Percentiles rank a stretch among this genome's conserved stretches.
Evolutionary conservation across 2,113 vertebrate species (phyloP).

Genomic region (Ardeotis arabs): DNA sequence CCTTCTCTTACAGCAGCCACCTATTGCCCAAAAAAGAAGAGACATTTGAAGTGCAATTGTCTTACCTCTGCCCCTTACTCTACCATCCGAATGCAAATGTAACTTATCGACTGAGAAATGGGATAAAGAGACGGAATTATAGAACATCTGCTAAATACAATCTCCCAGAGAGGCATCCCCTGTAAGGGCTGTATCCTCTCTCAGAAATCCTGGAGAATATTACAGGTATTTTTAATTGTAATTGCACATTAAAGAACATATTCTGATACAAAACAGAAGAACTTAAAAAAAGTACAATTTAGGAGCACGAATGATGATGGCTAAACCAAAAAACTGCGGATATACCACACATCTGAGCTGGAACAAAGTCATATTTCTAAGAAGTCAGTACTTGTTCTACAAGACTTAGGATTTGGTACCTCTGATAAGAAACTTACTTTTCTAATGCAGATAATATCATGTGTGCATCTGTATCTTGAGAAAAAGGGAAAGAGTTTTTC

Average conservation of each 20-base stretch:
- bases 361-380: not conserved
- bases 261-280: not conserved
- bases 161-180: fast-evolving
- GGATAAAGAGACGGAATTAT: not conserved
- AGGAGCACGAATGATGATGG: not conserved
- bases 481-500: not conserved
- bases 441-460: not conserved
- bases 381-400: not conserved
- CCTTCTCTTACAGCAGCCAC: constrained; percentile 88
- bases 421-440: not conserved
- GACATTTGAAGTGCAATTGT: not conserved
- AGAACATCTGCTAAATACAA: not conserved
- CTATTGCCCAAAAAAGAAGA: constrained; percentile 45
- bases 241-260: not conserved
- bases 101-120: not conserved
- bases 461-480: not conserved
- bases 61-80: not conserved
- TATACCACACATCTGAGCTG: not conserved
- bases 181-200: not conserved
- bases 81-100: not conserved
- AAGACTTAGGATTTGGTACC: not conserved
- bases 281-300: not conserved
- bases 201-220: not conserved
- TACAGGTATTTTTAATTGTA: not conserved
- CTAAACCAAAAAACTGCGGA: not conserved